Base-by-base conservation (phyloP, 2,888 invertebrate species). In the Drosophila subquinaria region DNA sequence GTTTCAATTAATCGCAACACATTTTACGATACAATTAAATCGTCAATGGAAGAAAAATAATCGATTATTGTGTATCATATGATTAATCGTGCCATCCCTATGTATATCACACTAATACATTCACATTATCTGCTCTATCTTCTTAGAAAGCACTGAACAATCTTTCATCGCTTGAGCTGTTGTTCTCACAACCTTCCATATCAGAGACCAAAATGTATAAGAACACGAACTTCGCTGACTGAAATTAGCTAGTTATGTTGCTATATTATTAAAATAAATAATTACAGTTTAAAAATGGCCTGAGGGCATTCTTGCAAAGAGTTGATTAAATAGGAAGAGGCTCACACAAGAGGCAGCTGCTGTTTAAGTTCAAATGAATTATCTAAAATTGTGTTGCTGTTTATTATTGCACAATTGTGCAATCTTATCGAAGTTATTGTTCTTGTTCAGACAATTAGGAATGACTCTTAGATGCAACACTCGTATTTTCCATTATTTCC, bases 351-450 rank as follows among this genome's bases (percentile, higher is more conserved):
- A 1, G 17, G 6, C 4, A 45, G 23, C 20, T 6, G 3, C 8
- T 23, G 3, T 27, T 45, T 38, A 48, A 66, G 67, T 57, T 75
- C 53, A 76, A 59, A 61, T 71, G 62, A 77, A 62, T 82, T 79
- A 70, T 73, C 70, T 69, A 71, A 57, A 57, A 71, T 82, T 72
- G 55, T 85, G 62, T 75, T 64, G 56, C 20, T 78, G 69, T 76
- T 43, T 78, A 75, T 74, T 36, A 33, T 17, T 35, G 62, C 56
- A 63, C 52, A 79, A 75, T 64, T 42, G 52, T 55, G 59, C 47
- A 15, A 40, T 45, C n/a, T 42, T 45, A 47, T 53, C 43, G 43
- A 8, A 48, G 23, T 15, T 40, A 38, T 61, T 52, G 48, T 55
- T 59, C 52, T 33, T 48, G 13, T 62, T n/a, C 67, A 63, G 63